Percentiles rank a stretch among this genome's conserved stretches.
phyloP scores from a whole-genome alignment of 2,888 invertebrate genomes.

The Sminthurinus aureus region DNA sequence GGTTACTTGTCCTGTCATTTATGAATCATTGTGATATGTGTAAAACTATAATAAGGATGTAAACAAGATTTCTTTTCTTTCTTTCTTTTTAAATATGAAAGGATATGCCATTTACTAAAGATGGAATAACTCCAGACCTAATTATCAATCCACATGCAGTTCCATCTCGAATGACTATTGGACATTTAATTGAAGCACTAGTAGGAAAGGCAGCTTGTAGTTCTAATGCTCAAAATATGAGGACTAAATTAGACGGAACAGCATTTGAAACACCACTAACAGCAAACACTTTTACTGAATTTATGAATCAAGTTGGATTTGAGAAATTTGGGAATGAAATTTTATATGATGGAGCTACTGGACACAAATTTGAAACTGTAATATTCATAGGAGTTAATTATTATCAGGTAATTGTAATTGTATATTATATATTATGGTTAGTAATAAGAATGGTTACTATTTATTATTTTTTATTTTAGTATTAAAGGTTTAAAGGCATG shows the following conservation, averaged over 20 bases:
- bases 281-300: constrained; percentile 18
- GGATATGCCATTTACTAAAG: constrained; percentile 64
- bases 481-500: neutral
- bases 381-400: constrained; percentile 64
- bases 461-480: neutral
- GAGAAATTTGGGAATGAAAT: constrained; percentile 69
- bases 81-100: constrained; percentile 43
- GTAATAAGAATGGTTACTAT: no score
- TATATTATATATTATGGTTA: no score
- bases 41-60: no score
- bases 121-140: constrained; percentile 70
- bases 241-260: constrained; percentile 28
- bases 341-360: constrained; percentile 70
- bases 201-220: constrained; percentile 65
- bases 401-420: constrained; percentile 64
- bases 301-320: constrained; percentile 64
- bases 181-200: constrained; percentile 71
- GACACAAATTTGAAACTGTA: constrained; percentile 68
- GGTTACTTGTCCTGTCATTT: no score
- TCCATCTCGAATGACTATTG: constrained; percentile 72
- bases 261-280: neutral
- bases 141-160: constrained; percentile 73
- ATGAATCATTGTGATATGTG: no score
- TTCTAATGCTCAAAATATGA: neutral
- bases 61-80: neutral